Evolutionary conservation across 2,888 invertebrate genomes (phyloP).

Genomic region (Thymelicus acteon): DNA sequence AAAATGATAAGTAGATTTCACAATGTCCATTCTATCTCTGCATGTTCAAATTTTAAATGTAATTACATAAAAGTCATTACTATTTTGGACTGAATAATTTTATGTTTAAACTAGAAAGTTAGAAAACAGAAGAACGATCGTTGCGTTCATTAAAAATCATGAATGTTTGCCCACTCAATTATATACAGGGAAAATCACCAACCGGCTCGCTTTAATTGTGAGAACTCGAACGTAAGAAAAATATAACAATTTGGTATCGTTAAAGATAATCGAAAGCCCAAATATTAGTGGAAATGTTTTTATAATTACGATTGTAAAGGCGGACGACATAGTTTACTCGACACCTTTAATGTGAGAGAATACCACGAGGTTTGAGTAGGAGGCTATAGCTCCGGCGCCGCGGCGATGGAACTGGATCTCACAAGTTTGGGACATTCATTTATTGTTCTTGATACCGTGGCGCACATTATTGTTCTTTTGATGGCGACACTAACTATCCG

Average conservation of each 20-base stretch:
- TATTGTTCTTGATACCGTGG: conserved; percentile 40
- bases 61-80: conserved; percentile 46
- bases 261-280: conserved; percentile 49
- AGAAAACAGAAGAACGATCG: conserved; percentile 55
- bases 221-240: conserved; percentile 49
- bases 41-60: conserved; percentile 42
- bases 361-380: conserved; percentile 40
- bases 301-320: conserved; percentile 51
- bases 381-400: no score
- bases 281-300: conserved; percentile 50
- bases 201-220: conserved; percentile 48
- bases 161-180: conserved; percentile 51
- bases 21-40: conserved; percentile 1
- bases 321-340: conserved; percentile 43
- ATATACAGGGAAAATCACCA: conserved; percentile 47
- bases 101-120: conserved; percentile 74
- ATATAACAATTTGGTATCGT: conserved; percentile 51
- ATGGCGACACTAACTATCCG: neutral
- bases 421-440: conserved; percentile 44
- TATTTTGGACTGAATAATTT: conserved; percentile 50
- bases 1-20: conserved; percentile 35
- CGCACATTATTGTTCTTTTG: neutral
- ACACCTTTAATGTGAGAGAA: conserved; percentile 52
- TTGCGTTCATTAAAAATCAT: conserved; percentile 61
- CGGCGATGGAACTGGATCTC: conserved; percentile 33